Conservation (phyloP, 1,140 invertebrate species). For the Drosophila pallidifrons region DNA sequence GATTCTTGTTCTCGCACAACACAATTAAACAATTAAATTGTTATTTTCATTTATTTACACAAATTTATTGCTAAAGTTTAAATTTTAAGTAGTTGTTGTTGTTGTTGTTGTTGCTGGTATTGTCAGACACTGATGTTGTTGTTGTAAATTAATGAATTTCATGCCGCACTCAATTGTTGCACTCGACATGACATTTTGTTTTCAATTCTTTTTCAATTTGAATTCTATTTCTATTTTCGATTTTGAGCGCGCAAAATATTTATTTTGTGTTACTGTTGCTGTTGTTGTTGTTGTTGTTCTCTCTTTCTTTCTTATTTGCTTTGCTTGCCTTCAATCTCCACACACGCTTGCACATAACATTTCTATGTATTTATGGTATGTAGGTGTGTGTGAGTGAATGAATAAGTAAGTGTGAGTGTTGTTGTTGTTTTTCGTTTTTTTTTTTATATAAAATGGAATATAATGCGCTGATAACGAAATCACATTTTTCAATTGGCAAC, state of each 20-base stretch:
- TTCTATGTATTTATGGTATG: constrained; percentile 4
- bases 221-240: constrained; percentile 37
- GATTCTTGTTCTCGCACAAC: constrained; percentile 46
- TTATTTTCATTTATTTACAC: constrained; percentile 62
- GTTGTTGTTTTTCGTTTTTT: not conserved
- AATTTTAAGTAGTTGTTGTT: constrained; percentile 29
- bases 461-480: constrained; percentile 73
- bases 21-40: constrained; percentile 79
- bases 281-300: constrained; percentile 21
- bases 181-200: constrained; percentile 68
- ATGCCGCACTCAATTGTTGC: constrained; percentile 33
- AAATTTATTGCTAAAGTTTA: constrained; percentile 56
- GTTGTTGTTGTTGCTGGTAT: constrained; percentile 34
- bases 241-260: constrained; percentile 38
- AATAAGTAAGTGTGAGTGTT: not conserved
- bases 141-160: constrained; percentile 24
- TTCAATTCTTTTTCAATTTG: constrained; percentile 50
- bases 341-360: constrained; percentile 20
- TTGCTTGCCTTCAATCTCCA: constrained; percentile 20
- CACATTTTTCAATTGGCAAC: constrained; percentile 83
- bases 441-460: constrained; percentile 41
- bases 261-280: constrained; percentile 22
- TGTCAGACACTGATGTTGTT: constrained; percentile 43
- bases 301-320: constrained; percentile 4
- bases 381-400: constrained; percentile 10